A percentile compares a stretch with the other conserved stretches of the same genome.
Evolutionary conservation across 2,113 vertebrate genomes (phyloP).

Genomic region (Phyllopteryx taeniolatus): DNA sequence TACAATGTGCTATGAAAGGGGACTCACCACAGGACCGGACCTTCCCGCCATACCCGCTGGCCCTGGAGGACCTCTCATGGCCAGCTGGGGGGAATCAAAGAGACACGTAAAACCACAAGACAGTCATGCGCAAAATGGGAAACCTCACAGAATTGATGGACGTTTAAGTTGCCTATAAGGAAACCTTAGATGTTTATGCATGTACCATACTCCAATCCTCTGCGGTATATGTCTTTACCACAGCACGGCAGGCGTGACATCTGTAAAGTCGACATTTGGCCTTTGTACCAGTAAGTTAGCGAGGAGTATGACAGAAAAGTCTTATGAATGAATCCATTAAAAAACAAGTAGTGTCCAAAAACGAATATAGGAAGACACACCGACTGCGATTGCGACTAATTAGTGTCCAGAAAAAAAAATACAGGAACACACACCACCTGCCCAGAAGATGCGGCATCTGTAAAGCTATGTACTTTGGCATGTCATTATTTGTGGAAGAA

Average conservation of each 20-base stretch:
- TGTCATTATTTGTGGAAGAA: too few species aligned
- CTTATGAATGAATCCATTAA: neutral
- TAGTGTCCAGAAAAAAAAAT: too few species aligned
- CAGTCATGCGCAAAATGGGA: neutral
- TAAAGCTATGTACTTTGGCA: too few species aligned
- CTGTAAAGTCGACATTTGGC: neutral
- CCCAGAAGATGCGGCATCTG: too few species aligned
- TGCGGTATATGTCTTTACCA: neutral
- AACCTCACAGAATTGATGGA: neutral
- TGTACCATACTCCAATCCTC: neutral
- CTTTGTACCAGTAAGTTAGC: too few species aligned
- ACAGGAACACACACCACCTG: too few species aligned
- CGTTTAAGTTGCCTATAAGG: neutral
- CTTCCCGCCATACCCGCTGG: constrained; percentile 91
- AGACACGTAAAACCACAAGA: constrained; percentile 33
- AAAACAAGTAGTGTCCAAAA: neutral
- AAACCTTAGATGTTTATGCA: neutral
- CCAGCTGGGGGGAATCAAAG: constrained; percentile 75
- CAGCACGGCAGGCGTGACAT: neutral
- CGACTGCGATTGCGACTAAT: too few species aligned
- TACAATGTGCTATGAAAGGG: neutral
- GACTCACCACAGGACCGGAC: constrained; percentile 91
- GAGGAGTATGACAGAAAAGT: too few species aligned
- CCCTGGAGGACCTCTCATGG: constrained; percentile 89
- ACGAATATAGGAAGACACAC: neutral